phyloP scores from a whole-genome alignment of 2,888 invertebrate species.

The Sussaba pulchella region DNA sequence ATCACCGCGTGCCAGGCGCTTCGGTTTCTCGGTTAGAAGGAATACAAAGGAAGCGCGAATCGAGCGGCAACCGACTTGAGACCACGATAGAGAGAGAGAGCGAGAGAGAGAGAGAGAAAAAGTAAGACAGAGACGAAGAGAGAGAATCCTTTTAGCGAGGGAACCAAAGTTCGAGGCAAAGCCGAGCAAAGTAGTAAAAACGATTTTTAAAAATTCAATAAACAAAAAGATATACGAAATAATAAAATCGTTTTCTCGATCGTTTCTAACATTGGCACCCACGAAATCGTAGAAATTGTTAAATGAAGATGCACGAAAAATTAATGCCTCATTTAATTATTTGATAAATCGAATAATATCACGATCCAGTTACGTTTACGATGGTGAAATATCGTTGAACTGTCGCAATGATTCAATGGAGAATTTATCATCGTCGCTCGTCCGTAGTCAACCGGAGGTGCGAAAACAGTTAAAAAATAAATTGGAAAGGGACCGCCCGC shows the following conservation, averaged over 20 bases:
- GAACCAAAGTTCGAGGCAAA: no score
- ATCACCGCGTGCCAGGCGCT: constrained; percentile 74
- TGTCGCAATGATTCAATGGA: constrained; percentile 30
- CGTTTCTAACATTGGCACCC: no score
- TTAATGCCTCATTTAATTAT: background rate
- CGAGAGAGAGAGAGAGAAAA: constrained; percentile 11
- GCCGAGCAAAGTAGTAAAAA: no score
- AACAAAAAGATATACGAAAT: no score
- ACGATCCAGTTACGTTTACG: constrained; percentile 6
- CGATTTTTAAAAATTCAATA: no score
- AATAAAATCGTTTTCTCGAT: no score
- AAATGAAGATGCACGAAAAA: no score
- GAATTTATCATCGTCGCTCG: constrained; percentile 40
- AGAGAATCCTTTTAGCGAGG: constrained; percentile 19
- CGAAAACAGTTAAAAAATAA: constrained; percentile 36
- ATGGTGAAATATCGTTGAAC: constrained; percentile 14
- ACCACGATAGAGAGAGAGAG: constrained; percentile 4
- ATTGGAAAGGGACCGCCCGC: constrained; percentile 38
- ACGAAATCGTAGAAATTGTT: no score
- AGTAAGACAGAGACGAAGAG: constrained; percentile 3
- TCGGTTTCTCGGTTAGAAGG: constrained; percentile 52
- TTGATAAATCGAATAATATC: background rate
- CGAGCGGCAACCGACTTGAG: constrained; percentile 12
- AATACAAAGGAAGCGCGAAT: constrained; percentile 58
- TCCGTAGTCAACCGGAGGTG: constrained; percentile 39